Evolutionary conservation across 64 coral and sea anemone genomes (phyloP).

Genomic region (Hydrozoanthus tunicans): DNA sequence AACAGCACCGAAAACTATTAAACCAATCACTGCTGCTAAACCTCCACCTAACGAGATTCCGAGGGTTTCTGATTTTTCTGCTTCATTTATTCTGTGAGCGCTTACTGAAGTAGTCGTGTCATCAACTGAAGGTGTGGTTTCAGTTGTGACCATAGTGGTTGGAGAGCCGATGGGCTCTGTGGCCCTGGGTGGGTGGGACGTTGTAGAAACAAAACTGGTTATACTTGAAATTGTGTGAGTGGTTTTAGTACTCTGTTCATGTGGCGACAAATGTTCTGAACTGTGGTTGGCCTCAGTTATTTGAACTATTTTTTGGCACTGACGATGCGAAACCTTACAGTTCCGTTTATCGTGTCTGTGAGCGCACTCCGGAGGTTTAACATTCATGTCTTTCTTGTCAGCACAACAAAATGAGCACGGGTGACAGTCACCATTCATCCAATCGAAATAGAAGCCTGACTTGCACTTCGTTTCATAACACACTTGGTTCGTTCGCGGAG

Average conservation of each 20-base stretch:
- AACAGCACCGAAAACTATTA: no score
- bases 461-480: neutral
- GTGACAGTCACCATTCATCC: neutral
- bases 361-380: neutral
- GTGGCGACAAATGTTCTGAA: neutral
- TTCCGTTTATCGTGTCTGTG: neutral
- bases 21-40: no score
- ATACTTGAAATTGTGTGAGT: neutral
- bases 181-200: neutral
- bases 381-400: neutral
- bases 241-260: neutral
- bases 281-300: no score
- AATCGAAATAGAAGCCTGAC: neutral
- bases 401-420: constrained; percentile 5
- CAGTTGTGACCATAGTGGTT: no score
- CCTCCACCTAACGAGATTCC: no score
- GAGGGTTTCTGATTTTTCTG: no score
- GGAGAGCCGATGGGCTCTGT: neutral
- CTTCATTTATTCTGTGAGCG: no score
- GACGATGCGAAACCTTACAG: neutral
- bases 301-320: neutral
- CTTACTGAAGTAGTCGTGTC: no score
- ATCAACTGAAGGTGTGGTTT: no score
- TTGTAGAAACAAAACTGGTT: neutral
- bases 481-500: neutral